Conservation (phyloP, 2,888 invertebrate species). For the Sarcophaga carnaria region DNA sequence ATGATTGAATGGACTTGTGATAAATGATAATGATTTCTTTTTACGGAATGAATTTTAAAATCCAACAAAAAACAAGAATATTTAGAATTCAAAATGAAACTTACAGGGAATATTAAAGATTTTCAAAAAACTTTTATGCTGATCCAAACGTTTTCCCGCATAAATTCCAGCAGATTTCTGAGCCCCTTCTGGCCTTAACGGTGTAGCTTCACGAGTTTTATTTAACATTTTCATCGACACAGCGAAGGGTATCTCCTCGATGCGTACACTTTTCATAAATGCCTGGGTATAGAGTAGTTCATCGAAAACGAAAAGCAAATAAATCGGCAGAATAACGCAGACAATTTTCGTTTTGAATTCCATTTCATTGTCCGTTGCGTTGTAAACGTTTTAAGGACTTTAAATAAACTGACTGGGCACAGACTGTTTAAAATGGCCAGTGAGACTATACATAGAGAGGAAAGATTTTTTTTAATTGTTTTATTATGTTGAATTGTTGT, state of each 20-base stretch:
- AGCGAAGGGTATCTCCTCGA: slow-evolving; percentile 77
- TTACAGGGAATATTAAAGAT: slow-evolving; percentile 80
- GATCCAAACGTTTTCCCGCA: slow-evolving; percentile 75
- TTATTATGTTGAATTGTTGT: no score
- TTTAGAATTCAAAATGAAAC: slow-evolving; percentile 37
- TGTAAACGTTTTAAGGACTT: slow-evolving; percentile 33
- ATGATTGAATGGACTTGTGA: background rate
- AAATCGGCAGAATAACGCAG: slow-evolving; percentile 73
- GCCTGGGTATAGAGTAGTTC: slow-evolving; percentile 72
- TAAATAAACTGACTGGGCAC: slow-evolving; percentile 41
- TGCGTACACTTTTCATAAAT: slow-evolving; percentile 73
- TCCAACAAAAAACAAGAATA: background rate
- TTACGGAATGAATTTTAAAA: background rate
- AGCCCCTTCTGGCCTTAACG: slow-evolving; percentile 13
- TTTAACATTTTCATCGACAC: slow-evolving; percentile 33
- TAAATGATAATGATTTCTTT: slow-evolving; percentile 9
- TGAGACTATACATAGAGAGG: background rate
- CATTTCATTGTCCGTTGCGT: slow-evolving; percentile 16
- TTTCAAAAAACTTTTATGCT: slow-evolving; percentile 78
- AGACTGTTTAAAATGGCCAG: background rate
- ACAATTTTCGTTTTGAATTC: slow-evolving; percentile 63
- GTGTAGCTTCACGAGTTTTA: slow-evolving; percentile 29
- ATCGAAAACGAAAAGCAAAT: slow-evolving; percentile 70
- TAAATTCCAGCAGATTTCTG: slow-evolving; percentile 73
- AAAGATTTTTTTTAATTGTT: no score